These are phyloP conservation scores for Penaeus monodon DNA, from an alignment of 2,888 invertebrate genomes.

Conservation along the genomic window DNA sequence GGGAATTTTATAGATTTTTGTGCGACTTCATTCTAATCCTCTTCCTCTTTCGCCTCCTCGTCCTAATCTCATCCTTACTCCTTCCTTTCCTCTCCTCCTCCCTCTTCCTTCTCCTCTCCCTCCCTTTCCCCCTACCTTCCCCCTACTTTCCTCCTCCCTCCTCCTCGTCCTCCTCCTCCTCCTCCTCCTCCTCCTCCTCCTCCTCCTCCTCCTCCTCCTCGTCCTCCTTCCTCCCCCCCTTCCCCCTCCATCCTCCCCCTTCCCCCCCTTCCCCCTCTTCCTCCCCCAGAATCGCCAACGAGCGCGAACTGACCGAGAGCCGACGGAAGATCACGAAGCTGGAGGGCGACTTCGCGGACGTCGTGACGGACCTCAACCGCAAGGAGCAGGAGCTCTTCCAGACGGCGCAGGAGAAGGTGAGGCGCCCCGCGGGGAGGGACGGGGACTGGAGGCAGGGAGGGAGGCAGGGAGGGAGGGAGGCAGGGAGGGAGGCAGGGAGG, in stretches of 20 bases:
- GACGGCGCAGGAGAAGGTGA: slow-evolving; percentile 91
- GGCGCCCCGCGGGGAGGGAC: too few relatives aligned
- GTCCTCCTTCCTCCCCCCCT: neutral
- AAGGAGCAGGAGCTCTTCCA: slow-evolving; percentile 92
- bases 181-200: too few relatives aligned
- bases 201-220: too few relatives aligned
- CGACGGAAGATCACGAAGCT: slow-evolving; percentile 75
- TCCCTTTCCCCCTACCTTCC: neutral
- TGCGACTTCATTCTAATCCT: too few relatives aligned
- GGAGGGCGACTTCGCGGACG: slow-evolving; percentile 84
- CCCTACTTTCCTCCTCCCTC: neutral
- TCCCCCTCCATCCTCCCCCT: neutral
- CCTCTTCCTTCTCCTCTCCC: too few relatives aligned
- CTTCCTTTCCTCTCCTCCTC: too few relatives aligned
- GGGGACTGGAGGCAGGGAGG: too few relatives aligned
- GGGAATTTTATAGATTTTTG: too few relatives aligned
- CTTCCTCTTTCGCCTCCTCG: too few relatives aligned
- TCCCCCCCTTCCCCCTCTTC: neutral
- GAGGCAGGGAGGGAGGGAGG: too few relatives aligned
- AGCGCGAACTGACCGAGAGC: slow-evolving; percentile 72
- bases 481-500: neutral
- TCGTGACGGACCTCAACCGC: slow-evolving; percentile 87
- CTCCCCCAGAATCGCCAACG: slow-evolving; percentile 77
- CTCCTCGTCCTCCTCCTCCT: neutral
- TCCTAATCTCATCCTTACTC: too few relatives aligned